phyloP scores from a whole-genome alignment of 2,113 vertebrate genomes.

The human region DNA sequence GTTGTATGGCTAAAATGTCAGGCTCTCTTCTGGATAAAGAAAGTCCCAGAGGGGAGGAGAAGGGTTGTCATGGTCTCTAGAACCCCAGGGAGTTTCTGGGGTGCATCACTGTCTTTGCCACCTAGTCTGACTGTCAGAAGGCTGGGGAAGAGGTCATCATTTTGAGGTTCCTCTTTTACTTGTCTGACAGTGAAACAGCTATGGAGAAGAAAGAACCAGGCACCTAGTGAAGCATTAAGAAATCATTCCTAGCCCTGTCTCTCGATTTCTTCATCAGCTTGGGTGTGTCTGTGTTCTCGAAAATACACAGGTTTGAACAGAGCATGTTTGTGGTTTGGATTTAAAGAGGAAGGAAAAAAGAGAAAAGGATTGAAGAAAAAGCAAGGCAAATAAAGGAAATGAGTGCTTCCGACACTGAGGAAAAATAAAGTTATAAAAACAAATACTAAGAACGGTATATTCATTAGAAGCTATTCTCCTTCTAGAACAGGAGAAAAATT shows the following conservation, averaged over 20 bases:
- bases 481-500: not conserved
- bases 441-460: not conserved
- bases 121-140: not conserved
- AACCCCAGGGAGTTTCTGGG: not conserved
- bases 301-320: not conserved
- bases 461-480: not conserved
- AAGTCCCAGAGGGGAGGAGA: not conserved
- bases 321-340: not conserved
- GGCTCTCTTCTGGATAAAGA: not conserved
- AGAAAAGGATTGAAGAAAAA: not conserved
- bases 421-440: not conserved
- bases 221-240: not conserved
- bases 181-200: not conserved
- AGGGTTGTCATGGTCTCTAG: not conserved
- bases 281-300: not conserved
- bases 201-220: not conserved
- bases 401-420: not conserved
- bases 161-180: not conserved
- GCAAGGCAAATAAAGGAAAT: not conserved
- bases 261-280: not conserved
- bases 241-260: not conserved
- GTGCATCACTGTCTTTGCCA: not conserved
- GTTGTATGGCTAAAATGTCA: not conserved
- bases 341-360: not conserved
- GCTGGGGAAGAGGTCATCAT: not conserved